Base-by-base conservation (phyloP, 1,140 invertebrate genomes). In the Drosophila sp. region DNA sequence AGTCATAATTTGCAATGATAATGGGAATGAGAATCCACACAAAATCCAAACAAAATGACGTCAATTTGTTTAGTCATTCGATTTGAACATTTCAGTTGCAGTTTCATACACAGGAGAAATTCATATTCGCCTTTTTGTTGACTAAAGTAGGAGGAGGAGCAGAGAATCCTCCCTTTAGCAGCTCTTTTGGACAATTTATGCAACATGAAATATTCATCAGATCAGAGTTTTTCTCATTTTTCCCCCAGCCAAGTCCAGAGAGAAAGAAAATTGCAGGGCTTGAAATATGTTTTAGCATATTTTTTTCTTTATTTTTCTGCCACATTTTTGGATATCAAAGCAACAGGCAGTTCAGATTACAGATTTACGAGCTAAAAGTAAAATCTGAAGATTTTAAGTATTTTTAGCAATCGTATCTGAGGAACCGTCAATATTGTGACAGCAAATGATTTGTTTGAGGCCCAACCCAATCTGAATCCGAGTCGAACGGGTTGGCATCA, bases 351-450 rank as follows among this genome's bases (percentile, higher is more conserved):
- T 32, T 66, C 27, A 67, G 63, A 59, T 71, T 65, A 71, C 67
- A 58, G 70, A 29, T 58, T 66, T 58, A 51, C 18, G 53, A 18
- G 48, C 43, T 32, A 7, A 14, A 50, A 25, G 50, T 27, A 50
- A 48, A 27, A 48, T 48, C 21, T 50, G 9, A 32, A 32, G 46
- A 50, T 29, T 14, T 32, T 2, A 36, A 53, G 43, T 66, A 72
- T 72, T 72, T 66, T 66, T 72, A 72, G 69, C 69, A 72, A 45
- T 67, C 63, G 64, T 81, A 86, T 72, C 75, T 41, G 36, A 16
- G 65, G 38, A 58, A 48, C 65, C 50, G 78, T 87, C 78, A 87
- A 87, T 87, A 81, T 87, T 89, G 64, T 87, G 78, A 79, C 76
- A 87, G 34, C 57, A 70, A 43, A 79, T 79, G 66, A 86, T 86